phyloP scores from a whole-genome alignment of 1,140 invertebrate genomes.

The Cyclargus thomasi region DNA sequence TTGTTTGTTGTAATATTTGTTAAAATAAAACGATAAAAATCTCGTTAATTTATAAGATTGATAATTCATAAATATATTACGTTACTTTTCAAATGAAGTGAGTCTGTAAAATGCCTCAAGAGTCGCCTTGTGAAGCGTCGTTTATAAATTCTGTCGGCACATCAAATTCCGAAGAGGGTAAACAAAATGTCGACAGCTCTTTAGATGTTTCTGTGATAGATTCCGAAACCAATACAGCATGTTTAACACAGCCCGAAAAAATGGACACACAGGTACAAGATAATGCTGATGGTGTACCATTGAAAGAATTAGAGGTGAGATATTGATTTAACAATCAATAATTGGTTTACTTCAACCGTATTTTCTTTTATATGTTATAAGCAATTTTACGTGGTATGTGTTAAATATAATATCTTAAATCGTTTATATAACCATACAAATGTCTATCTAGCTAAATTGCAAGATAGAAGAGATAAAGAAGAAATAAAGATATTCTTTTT shows the following conservation, averaged over 20 bases:
- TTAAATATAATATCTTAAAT: no score
- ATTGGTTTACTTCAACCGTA: neutral
- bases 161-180: neutral
- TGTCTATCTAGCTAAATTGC: no score
- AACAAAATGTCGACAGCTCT: neutral
- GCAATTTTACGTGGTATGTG: no score
- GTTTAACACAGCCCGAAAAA: neutral
- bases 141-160: neutral
- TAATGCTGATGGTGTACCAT: neutral
- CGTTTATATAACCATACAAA: no score
- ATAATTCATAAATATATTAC: no score
- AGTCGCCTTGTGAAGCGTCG: neutral
- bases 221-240: neutral
- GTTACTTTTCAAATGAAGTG: neutral
- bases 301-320: neutral
- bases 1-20: no score
- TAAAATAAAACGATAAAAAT: no score
- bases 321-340: neutral
- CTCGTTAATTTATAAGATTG: no score
- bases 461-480: no score
- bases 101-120: neutral
- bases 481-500: no score
- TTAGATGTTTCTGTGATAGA: neutral
- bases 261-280: neutral
- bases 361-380: neutral